Base-by-base conservation (phyloP, 2,888 invertebrate species). In the Thymelicus lineola region DNA sequence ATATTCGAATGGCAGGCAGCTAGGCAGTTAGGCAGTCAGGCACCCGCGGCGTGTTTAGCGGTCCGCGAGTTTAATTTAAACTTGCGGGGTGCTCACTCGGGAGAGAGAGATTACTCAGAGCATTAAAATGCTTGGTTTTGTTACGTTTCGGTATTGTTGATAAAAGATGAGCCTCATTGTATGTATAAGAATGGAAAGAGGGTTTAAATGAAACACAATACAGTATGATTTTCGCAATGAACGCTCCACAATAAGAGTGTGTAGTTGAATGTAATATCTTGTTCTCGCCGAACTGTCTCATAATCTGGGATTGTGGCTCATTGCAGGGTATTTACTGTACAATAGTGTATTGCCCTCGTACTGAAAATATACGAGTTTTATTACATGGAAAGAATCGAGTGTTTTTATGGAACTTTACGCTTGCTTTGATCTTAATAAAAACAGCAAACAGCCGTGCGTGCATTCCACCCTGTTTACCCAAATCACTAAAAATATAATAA, bases 131-230 rank as follows among this genome's bases (percentile, higher is more conserved):
- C 15, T 38, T 55, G 50, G 35, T 63, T 63, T 28, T 53, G 57
- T 48, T 28, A 58, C 45, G 48, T 58, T 69, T 63, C 57, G 36
- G 53, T 38, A 48, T 36, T 57, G 57, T 67, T 58, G 48, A 55
- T 28, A 61, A 61, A 66, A 66, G 6, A 62, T 46, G 61, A 63
- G 57, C 38, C 58, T 58, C 62, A 69, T 62, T 57, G 57, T 57
- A 58, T 38, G 55, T 6, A 14, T 42, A 48, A 57, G 62, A 69
- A 69, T 63, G 69, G 50, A 69, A 63, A 63, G 36, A 53, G 38
- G 38, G 46, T 69, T 63, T 63, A 58, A 69, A 69, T 58, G 50
- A 42, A 64, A 58, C 50, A 63, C 69, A 63, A 69, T 63, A 50
- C 58, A 50, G 60, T 53, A 50, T 63, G 36, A 63, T 63, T 69